Base-by-base conservation (phyloP, 2,888 invertebrate genomes). In the Gymnoscelis rufifasciata region DNA sequence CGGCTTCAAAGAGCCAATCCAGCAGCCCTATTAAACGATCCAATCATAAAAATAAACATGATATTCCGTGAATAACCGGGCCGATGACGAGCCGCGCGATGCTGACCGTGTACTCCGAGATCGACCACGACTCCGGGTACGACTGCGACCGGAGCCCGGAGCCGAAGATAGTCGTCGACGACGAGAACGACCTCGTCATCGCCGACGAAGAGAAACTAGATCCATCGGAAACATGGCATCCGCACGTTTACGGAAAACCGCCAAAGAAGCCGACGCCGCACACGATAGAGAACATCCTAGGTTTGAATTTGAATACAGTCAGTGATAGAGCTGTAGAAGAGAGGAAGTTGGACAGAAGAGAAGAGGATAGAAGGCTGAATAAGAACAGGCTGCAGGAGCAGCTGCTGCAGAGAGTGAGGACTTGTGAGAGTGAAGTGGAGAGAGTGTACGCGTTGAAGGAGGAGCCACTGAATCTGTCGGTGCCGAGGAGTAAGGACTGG, bases 281-380 rank as follows among this genome's bases (percentile, higher is more conserved):
- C 78, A 91, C 93, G 29, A 97, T 97, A 68, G 93, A 94, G 56
- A 94, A 97, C 72, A 97, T 97, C 58, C 88, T 97, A 62, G 96
- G 95, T 13, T 83, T 92, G 64, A 71, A 74, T 19, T 72, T 71
- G 13, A 69, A n/a, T n/a, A n/a, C n/a, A n/a, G n/a, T 78, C 11
- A 80, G 74, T 58, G 10, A 14, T 78, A 81, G 42, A 12, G 54
- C 51, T 31, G 54, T 47, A 31, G 70, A 71, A 79, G 84, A 73
- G 55, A 88, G 74, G 78, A 88, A 75, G 67, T 88, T 71, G 66
- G 88, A 66, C 14, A 33, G 33, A 6, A 35, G 5, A 19, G 31
- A 33, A 6, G 83, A 65, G 56, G 75, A 75, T 48, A 76, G 66
- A 36, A 74, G 71, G 60, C 66, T 76, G 58, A 81, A 81, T 57